A percentile compares a stretch with the other conserved stretches of the same genome.
Evolutionary conservation across 2,888 invertebrate species (phyloP).

Genomic region (Parasteatoda lunata): DNA sequence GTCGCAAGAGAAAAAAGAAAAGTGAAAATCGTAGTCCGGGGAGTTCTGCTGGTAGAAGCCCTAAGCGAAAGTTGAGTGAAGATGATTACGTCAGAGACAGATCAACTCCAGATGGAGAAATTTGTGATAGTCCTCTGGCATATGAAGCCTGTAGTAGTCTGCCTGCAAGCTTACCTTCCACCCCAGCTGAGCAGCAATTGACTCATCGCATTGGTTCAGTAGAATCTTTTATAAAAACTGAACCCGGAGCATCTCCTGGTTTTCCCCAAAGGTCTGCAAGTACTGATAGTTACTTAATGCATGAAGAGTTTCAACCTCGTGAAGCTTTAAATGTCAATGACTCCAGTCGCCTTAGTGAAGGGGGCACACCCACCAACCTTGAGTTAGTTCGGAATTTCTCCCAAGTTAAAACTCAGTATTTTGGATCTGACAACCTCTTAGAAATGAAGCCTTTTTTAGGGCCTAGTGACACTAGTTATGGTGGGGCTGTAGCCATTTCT

Average conservation of each 20-base stretch:
- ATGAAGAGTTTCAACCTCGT: conserved; percentile 53
- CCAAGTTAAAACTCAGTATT: conserved; percentile 64
- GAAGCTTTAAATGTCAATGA: conserved; percentile 54
- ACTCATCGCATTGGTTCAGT: conserved; percentile 35
- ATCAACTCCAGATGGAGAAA: conserved; percentile 69
- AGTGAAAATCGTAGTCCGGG: conserved; percentile 72
- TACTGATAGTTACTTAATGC: conserved; percentile 60
- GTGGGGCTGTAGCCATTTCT: conserved; percentile 36
- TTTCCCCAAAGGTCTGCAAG: conserved; percentile 62
- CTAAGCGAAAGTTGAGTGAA: conserved; percentile 73
- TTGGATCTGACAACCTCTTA: conserved; percentile 47
- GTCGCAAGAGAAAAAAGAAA: conserved; percentile 70
- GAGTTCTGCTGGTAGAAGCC: conserved; percentile 72
- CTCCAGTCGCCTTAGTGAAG: conserved; percentile 52
- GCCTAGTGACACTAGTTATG: conserved; percentile 43
- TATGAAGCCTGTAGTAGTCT: conserved; percentile 54
- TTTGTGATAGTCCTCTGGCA: conserved; percentile 65
- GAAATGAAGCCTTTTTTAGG: conserved; percentile 65
- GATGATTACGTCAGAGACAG: conserved; percentile 70
- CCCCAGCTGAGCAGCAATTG: conserved; percentile 35
- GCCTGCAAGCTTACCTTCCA: conserved; percentile 56
- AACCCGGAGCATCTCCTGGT: conserved; percentile 31
- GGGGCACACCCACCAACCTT: conserved; percentile 42
- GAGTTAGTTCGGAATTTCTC: conserved; percentile 53
- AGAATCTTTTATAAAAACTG: conserved; percentile 57